A percentile compares a stretch with the other conserved stretches of the same genome.
phyloP scores from a whole-genome alignment of 2,113 vertebrate species.

The Neoarius graeffei region DNA sequence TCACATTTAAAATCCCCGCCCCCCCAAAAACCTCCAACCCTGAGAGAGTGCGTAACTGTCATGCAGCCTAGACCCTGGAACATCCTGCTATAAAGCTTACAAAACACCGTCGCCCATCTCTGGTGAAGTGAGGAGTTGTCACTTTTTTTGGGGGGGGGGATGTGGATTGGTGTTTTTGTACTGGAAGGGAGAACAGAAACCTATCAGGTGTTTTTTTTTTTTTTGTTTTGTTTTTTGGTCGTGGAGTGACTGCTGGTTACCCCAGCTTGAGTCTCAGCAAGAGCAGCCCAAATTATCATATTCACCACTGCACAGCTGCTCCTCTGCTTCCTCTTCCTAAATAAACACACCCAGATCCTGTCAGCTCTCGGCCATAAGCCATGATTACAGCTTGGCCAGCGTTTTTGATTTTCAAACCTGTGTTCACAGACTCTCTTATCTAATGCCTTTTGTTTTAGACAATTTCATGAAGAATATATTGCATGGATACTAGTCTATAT shows the following conservation, averaged over 20 bases:
- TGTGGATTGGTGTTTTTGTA: background rate
- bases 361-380: conserved; percentile 24
- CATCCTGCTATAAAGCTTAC: conserved; percentile 1
- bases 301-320: conserved; percentile 48
- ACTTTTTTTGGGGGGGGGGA: background rate
- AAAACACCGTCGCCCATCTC: background rate
- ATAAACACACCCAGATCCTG: conserved; percentile 45
- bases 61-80: background rate
- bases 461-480: background rate
- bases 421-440: background rate
- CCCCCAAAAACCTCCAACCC: background rate
- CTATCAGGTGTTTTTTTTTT: conserved; percentile 17
- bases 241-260: conserved; percentile 17
- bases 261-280: conserved; percentile 33
- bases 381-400: conserved; percentile 29
- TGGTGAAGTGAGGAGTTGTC: background rate
- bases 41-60: background rate
- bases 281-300: conserved; percentile 43
- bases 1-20: conserved; percentile 1
- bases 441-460: background rate
- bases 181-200: conserved; percentile 28
- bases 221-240: conserved; percentile 50
- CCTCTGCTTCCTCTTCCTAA: conserved; percentile 40
- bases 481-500: background rate
- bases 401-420: background rate